Base-by-base conservation (phyloP, 2,888 invertebrate genomes). In the Drosophila acutilabella region DNA sequence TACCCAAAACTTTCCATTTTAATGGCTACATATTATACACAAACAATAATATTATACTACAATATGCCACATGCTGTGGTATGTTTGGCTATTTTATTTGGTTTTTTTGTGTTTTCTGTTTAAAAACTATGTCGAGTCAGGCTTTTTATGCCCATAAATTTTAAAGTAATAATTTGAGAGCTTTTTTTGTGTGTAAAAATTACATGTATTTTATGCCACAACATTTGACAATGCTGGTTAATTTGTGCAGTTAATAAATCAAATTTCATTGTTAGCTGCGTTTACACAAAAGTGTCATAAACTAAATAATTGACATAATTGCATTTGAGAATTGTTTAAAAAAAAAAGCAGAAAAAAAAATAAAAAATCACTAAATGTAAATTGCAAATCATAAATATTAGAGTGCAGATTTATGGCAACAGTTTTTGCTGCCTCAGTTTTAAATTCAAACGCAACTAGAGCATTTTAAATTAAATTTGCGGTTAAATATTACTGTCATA, bases 201-300 rank as follows among this genome's bases (percentile, higher is more conserved):
- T 78, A 57, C 45, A 36, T 16, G 45, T 33, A 78, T 84, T 84
- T 70, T 69, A 66, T 71, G 67, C 40, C 50, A 56, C 61, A 70
- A 64, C 41, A 75, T 41, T 68, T 51, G 59, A 62, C 67, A 61
- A 50, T 54, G 11, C 60, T 71, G 67, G 64, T 76, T 85, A 79
- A 88, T 81, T 65, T 79, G 73, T 57, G 36, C 59, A 70, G 69
- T 79, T 64, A 70, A 76, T 79, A 85, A 85, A 85, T 79, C 70
- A 72, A 50, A 64, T 68, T 71, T 72, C 51, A 65, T 71, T 64
- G 54, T 79, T 62, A 52, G 30, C 18, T 36, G 18, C 33, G 48
- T 41, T 45, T 38, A 23, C 8, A 48, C 51, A 73, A 56, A 51
- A 65, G 1, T 26, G n/a, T 58, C 65, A 58, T 64, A 62, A 64